Base-by-base conservation (phyloP, 2,888 invertebrate species). In the Tenthredo livida region DNA sequence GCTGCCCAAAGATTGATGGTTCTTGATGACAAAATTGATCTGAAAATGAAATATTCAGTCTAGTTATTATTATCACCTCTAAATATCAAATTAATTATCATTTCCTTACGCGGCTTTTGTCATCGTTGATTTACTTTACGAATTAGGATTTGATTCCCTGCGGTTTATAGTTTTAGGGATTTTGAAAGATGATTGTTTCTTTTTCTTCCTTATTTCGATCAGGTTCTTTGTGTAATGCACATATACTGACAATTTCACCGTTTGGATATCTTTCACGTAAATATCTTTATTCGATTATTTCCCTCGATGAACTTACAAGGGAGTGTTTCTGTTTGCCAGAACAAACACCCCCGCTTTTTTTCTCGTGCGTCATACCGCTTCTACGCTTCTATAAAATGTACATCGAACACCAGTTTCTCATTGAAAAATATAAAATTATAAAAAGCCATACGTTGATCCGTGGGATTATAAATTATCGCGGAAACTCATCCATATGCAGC, bases 281-380 rank as follows among this genome's bases (percentile, higher is more conserved):
- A 25, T 47, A 12, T 61, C 3, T 61, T 61, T 61, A n/a, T 54
- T 7, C 54, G 54, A 54, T n/a, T 54, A 61, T 61, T 61, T 25
- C 12, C 61, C 21, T 61, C 61, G 10, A 61, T 25, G 61, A 54
- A 61, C 61, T 21, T 10, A 25, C 10, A 25, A 61, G 21, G 61
- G 25, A 61, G 61, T 25, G 61, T 25, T 25, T 61, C 25, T 25
- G 25, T 25, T 12, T 2, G 25, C 12, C 9, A 10, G 21, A 25
- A 61, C 5, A 21, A 61, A 9, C 25, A 12, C 25, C 61, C 61
- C 4, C 25, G 61, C 37, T 29, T 37, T 58, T 25, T 61, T 61
- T 61, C 25, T 9, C 25, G 61, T 61, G 61, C 61, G 61, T 61
- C 61, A 61, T 61, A 54, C 61, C 61, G 61, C 10, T 61, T 61